Conservation (phyloP, 2,797 vertebrate species). For the Chaunax sp. region DNA sequence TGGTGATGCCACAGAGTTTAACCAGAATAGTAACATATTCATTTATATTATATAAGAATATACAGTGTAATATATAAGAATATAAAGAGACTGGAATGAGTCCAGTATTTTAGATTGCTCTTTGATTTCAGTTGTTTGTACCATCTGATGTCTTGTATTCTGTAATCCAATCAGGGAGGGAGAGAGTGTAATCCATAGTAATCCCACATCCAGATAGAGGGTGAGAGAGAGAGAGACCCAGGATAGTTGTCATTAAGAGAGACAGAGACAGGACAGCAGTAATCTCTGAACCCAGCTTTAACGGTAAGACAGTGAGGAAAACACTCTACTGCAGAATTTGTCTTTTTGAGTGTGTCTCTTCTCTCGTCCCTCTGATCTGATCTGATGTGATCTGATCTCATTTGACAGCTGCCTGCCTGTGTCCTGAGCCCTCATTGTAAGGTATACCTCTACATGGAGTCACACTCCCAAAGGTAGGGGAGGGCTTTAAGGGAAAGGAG, state of each 20-base stretch:
- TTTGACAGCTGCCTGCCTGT: slow-evolving; percentile 80
- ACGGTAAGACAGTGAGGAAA: slow-evolving; percentile 29
- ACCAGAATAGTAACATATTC: too few species aligned
- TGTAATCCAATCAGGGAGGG: slow-evolving; percentile 83
- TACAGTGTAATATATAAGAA: background rate
- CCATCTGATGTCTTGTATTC: slow-evolving; percentile 67
- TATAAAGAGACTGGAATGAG: background rate
- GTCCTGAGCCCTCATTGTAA: slow-evolving; percentile 75
- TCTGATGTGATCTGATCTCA: slow-evolving; percentile 61
- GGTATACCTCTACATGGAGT: slow-evolving; percentile 77
- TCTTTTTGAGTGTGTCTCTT: slow-evolving; percentile 23
- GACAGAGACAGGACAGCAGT: slow-evolving; percentile 54
- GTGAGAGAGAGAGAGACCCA: slow-evolving; percentile 47
- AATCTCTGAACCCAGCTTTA: slow-evolving; percentile 51
- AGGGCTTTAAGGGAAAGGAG: slow-evolving; percentile 58
- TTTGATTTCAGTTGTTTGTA: slow-evolving; percentile 73
- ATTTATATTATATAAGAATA: too few species aligned
- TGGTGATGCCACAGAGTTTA: too few species aligned
- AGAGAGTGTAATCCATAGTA: slow-evolving; percentile 81
- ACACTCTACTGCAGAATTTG: slow-evolving; percentile 4
- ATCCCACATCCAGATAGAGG: slow-evolving; percentile 73
- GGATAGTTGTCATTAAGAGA: slow-evolving; percentile 50
- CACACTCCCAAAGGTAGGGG: slow-evolving; percentile 59
- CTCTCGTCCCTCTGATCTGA: slow-evolving; percentile 61
- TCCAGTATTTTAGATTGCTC: slow-evolving; percentile 44